These are phyloP conservation scores for Erythrolamprus reginae DNA, from an alignment of 2,113 vertebrate genomes.

Conservation along the genomic window DNA sequence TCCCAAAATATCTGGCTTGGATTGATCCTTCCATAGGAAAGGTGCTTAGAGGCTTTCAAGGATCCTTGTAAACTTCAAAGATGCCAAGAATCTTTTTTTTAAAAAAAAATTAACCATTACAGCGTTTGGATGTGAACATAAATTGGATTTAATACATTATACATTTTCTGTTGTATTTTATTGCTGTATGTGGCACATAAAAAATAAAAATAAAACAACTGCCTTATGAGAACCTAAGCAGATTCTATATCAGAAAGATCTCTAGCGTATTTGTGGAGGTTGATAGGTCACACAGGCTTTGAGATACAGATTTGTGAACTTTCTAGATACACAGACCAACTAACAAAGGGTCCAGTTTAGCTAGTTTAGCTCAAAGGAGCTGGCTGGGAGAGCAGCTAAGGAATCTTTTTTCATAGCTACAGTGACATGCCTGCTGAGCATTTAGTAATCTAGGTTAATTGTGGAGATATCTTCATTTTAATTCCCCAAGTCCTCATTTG, in stretches of 20 bases:
- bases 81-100: not conserved
- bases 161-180: not conserved
- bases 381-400: too few relatives aligned
- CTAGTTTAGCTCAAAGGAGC: not conserved
- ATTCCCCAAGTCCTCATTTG: not conserved
- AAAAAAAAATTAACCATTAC: not conserved
- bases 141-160: not conserved
- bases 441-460: not conserved
- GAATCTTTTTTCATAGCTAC: not conserved
- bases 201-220: not conserved
- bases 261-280: not conserved
- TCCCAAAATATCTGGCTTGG: not conserved
- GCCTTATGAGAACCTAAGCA: not conserved
- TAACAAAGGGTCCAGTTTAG: not conserved
- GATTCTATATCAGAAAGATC: not conserved
- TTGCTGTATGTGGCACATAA: not conserved
- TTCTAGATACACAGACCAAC: not conserved
- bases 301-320: not conserved
- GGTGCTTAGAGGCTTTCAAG: not conserved
- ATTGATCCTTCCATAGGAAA: not conserved
- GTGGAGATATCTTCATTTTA: not conserved
- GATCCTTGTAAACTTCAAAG: not conserved
- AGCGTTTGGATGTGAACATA: not conserved
- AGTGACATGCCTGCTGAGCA: not conserved
- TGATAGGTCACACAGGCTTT: not conserved